Evolutionary conservation across 2,797 vertebrate genomes (phyloP), one percentile per base, ranked within the genome.

Genomic region (Lutjanus campechanus): DNA sequence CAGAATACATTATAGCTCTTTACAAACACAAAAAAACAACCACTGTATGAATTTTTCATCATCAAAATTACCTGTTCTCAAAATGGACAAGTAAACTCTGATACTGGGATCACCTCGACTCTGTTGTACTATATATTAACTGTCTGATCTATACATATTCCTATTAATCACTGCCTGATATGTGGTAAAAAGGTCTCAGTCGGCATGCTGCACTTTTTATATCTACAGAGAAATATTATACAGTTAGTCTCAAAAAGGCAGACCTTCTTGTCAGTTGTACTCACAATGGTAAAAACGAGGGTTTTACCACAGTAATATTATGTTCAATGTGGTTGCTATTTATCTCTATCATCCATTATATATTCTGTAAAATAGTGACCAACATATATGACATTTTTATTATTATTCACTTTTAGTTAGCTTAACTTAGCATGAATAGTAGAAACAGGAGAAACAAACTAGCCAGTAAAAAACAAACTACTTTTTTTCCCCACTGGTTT

Each of bases 1-100:
- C 22, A 53, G 9, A 36, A 41, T 12, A 62, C 20, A 43, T 58
- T 20, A 46, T 13, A 54, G 19, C 49, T 67, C 51, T 55, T 72
- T 8, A 10, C 10, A 66, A 49, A 22, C 13, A 62, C 47, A 40
- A 76, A 76, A n/a, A 72, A 83, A 59, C 56, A 53, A n/a, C 7
- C 36, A 47, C 11, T 51, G 4, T 36, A 69, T 58, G n/a, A 40
- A 19, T 49, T 53, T 25, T 7, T 22, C 53, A 22, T 22, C 12
- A 55, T 22, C 11, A 7, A 36, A 73, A 47, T 25, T 64, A 49
- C 1, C 11, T 73, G 17, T 55, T 69, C 22, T 69, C 17, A 50
- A 47, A 73, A 9, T 79, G 44, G 11, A 76, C 49, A 47, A 66
- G 72, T 40, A 47, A 61, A 54, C 54, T 46, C 40, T 58, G 46